Conservation (phyloP, 64 coral and sea anemone species). For the Montipora capricornis region DNA sequence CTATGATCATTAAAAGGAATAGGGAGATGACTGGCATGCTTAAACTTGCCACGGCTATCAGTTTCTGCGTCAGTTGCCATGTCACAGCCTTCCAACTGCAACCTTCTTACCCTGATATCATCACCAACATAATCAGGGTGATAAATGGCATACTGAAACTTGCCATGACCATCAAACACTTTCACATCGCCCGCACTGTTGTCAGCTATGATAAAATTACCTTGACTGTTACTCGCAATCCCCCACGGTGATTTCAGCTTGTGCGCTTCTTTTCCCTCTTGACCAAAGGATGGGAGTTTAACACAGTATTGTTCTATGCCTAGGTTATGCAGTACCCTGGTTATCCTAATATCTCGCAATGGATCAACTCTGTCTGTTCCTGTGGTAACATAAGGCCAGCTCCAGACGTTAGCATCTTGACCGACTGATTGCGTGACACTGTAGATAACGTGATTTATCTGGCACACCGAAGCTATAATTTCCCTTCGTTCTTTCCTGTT, state of each 20-base stretch:
- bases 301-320: background rate
- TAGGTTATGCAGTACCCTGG: background rate
- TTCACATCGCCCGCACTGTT: conserved; percentile 27
- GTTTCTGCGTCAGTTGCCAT: conserved; percentile 38
- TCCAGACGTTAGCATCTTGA: background rate
- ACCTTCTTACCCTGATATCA: background rate
- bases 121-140: background rate
- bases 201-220: conserved; percentile 21
- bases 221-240: background rate
- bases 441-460: conserved; percentile 21
- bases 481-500: background rate
- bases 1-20: background rate
- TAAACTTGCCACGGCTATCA: background rate
- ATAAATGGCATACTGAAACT: background rate
- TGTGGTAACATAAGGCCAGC: background rate
- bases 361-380: background rate
- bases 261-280: background rate
- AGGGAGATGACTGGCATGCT: no score
- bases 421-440: background rate
- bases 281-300: conserved; percentile 31
- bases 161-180: conserved; percentile 27
- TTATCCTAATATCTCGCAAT: conserved; percentile 16
- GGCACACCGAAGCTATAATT: background rate
- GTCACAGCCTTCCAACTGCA: background rate
- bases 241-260: background rate